Percentiles rank a stretch among this genome's conserved stretches.
These are phyloP conservation scores for Dolichoris vasculosae DNA, from an alignment of 1,140 invertebrate genomes.

Conservation along the genomic window DNA sequence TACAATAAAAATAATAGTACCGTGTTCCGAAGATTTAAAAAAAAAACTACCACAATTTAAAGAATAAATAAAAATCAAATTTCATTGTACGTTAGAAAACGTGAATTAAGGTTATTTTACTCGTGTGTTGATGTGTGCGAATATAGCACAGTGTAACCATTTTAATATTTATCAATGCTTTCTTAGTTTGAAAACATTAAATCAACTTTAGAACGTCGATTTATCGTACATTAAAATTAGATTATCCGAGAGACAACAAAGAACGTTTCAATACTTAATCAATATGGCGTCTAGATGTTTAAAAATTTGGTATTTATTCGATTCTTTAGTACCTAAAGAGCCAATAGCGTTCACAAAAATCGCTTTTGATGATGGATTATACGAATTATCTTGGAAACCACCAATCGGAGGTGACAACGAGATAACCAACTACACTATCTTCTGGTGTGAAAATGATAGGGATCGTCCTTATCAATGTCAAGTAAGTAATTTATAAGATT, in stretches of 20 bases:
- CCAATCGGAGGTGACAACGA: conserved; percentile 65
- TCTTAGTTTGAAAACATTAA: neutral
- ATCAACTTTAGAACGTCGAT: neutral
- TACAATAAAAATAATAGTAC: neutral
- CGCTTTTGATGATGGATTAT: conserved; percentile 79
- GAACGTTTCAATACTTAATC: neutral
- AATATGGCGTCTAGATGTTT: neutral
- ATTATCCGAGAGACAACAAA: neutral
- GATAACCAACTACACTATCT: conserved; percentile 81
- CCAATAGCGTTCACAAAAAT: conserved; percentile 81
- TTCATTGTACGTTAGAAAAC: too few species aligned
- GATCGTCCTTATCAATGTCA: conserved; percentile 78
- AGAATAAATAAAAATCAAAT: too few species aligned
- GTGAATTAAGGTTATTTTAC: too few species aligned
- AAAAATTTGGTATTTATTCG: neutral
- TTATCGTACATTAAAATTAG: neutral
- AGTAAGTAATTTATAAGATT: conserved; percentile 64
- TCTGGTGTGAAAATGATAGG: conserved; percentile 81
- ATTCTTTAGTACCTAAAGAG: conserved; percentile 69
- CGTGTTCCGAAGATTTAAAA: too few species aligned
- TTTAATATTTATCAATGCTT: neutral
- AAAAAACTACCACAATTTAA: too few species aligned
- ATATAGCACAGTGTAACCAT: too few species aligned
- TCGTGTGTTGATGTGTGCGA: too few species aligned
- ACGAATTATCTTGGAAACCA: conserved; percentile 82